Conservation (phyloP, 2,797 vertebrate genomes). For the Peromyscus eremicus region DNA sequence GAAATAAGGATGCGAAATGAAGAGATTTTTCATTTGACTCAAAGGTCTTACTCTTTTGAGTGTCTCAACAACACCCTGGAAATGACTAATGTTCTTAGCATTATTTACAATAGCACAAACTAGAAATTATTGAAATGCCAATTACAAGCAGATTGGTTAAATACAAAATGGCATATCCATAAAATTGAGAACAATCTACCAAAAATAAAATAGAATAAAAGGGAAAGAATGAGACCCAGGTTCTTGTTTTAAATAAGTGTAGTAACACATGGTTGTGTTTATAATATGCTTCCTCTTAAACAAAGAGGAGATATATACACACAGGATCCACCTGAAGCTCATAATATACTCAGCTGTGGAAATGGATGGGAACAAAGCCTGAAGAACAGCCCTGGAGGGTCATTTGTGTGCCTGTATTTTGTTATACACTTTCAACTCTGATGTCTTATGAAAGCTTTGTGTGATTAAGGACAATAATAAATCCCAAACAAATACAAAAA, state of each 20-base stretch:
- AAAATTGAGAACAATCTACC: background rate
- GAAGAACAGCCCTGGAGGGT: background rate
- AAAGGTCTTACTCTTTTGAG: background rate
- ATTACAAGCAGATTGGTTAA: conserved; percentile 15
- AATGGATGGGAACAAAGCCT: background rate
- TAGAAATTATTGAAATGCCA: conserved; percentile 28
- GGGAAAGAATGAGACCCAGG: background rate
- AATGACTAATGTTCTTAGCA: background rate
- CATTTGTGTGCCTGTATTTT: background rate
- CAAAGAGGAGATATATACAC: background rate
- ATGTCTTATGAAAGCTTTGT: background rate
- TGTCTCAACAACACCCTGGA: background rate
- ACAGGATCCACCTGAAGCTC: background rate
- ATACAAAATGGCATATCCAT: background rate
- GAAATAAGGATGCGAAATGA: background rate
- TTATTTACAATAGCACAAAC: background rate
- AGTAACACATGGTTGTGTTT: background rate
- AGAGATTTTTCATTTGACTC: background rate
- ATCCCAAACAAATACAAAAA: background rate
- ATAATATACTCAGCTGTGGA: background rate
- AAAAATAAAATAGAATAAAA: background rate
- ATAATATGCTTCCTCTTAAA: background rate
- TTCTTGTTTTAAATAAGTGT: background rate
- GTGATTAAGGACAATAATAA: background rate
- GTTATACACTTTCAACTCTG: background rate